Evolutionary conservation across 2,113 vertebrate genomes (phyloP).

Genomic region (Apus apus): DNA sequence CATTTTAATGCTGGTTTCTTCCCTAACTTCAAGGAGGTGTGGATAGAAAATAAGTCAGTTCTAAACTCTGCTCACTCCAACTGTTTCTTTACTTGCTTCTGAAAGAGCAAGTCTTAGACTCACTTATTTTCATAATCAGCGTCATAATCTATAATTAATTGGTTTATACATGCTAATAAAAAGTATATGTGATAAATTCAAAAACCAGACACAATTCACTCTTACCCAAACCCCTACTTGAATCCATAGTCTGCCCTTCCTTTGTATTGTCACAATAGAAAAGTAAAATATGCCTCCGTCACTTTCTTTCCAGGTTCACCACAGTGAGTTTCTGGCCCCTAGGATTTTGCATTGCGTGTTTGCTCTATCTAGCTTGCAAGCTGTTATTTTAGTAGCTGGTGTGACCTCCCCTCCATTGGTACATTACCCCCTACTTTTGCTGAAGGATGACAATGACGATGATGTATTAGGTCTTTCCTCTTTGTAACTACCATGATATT

Average conservation of each 20-base stretch:
- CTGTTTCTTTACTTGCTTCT: conserved; percentile 8
- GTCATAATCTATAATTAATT: neutral
- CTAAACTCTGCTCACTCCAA: conserved; percentile 1
- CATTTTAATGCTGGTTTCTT: neutral
- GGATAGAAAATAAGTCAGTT: neutral
- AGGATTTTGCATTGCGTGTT: neutral
- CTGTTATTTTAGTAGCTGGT: neutral
- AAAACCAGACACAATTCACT: neutral
- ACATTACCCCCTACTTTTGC: neutral
- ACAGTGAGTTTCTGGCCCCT: neutral
- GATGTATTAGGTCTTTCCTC: conserved; percentile 37
- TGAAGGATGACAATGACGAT: neutral
- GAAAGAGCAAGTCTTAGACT: neutral
- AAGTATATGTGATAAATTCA: neutral
- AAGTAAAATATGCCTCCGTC: neutral
- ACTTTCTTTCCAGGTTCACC: neutral
- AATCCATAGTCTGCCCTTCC: neutral
- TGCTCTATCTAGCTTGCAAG: neutral
- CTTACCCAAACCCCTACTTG: neutral
- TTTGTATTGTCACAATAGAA: neutral
- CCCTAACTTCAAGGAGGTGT: neutral
- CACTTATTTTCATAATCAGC: neutral
- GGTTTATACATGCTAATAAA: neutral
- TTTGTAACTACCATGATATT: conserved; percentile 19
- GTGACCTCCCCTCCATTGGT: neutral